Evolutionary conservation across 2,888 invertebrate genomes (phyloP).

Genomic region (Epiblema foenella): DNA sequence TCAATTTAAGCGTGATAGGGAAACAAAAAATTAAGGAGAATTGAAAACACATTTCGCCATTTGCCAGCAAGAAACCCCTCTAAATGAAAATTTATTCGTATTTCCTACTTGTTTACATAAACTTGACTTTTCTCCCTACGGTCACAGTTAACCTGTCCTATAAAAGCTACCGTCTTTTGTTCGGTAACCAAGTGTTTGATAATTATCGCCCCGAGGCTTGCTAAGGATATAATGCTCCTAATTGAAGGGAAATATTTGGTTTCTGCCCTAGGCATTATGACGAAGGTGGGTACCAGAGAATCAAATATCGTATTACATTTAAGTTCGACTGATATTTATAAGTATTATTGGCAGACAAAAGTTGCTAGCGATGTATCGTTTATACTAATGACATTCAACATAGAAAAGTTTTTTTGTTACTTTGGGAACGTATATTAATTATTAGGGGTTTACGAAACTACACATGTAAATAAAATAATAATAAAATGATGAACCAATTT

Average conservation of each 20-base stretch:
- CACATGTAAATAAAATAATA: no score
- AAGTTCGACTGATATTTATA: conserved; percentile 14
- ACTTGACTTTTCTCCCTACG: conserved; percentile 5
- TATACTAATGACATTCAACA: background rate
- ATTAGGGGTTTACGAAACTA: no score
- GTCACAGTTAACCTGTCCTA: conserved; percentile 14
- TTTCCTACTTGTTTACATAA: background rate
- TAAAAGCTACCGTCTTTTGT: conserved; percentile 1
- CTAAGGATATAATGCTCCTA: conserved; percentile 55
- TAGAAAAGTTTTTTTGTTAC: background rate
- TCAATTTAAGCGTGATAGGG: no score
- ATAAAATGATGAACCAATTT: no score
- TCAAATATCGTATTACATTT: conserved; percentile 16
- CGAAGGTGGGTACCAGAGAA: conserved; percentile 12
- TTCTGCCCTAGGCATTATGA: conserved; percentile 55
- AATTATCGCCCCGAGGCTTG: conserved; percentile 58
- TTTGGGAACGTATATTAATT: no score
- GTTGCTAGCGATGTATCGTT: no score
- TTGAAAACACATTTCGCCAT: background rate
- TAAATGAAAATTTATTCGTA: background rate
- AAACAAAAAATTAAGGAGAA: no score
- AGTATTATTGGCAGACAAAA: background rate
- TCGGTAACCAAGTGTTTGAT: conserved; percentile 60
- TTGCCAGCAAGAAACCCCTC: background rate
- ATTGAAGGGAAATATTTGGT: conserved; percentile 64